Evolutionary conservation across 2,113 vertebrate genomes (phyloP).

Genomic region (Arizona elegans): DNA sequence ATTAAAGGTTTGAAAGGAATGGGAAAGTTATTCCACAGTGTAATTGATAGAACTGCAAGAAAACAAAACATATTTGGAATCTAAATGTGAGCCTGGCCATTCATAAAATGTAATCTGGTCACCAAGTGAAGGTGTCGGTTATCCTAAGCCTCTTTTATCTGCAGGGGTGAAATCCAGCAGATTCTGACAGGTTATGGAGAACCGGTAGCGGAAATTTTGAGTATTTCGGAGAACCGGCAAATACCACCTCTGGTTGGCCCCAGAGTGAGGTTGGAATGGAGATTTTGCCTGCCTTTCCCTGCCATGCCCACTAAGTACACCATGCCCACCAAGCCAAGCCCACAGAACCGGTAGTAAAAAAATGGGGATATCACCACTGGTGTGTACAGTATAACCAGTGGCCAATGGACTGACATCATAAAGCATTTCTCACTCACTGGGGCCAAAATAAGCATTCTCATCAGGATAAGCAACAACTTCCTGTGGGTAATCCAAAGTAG

Average conservation of each 20-base stretch:
- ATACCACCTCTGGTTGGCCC: too few relatives aligned
- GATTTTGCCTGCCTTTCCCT: too few relatives aligned
- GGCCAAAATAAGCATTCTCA: background rate
- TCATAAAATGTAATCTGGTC: background rate
- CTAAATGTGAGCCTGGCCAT: background rate
- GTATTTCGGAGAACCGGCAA: too few relatives aligned
- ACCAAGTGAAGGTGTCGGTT: background rate
- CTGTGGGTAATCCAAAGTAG: background rate
- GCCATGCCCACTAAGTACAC: too few relatives aligned
- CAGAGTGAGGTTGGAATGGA: too few relatives aligned
- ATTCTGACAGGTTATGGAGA: too few relatives aligned
- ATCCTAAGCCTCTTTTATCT: background rate
- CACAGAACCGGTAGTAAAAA: too few relatives aligned
- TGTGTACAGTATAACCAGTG: background rate
- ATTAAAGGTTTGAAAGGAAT: background rate
- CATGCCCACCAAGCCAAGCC: too few relatives aligned
- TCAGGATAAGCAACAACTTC: background rate
- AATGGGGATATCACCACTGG: too few relatives aligned
- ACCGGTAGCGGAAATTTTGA: too few relatives aligned
- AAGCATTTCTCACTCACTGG: background rate
- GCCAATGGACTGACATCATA: background rate
- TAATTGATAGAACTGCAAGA: background rate
- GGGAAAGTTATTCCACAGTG: background rate
- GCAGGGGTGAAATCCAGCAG: too few relatives aligned
- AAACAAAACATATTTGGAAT: background rate